Evolutionary conservation across 2,113 vertebrate species (phyloP), one percentile per base, ranked within the genome.

Genomic region (Engraulis encrasicolus): DNA sequence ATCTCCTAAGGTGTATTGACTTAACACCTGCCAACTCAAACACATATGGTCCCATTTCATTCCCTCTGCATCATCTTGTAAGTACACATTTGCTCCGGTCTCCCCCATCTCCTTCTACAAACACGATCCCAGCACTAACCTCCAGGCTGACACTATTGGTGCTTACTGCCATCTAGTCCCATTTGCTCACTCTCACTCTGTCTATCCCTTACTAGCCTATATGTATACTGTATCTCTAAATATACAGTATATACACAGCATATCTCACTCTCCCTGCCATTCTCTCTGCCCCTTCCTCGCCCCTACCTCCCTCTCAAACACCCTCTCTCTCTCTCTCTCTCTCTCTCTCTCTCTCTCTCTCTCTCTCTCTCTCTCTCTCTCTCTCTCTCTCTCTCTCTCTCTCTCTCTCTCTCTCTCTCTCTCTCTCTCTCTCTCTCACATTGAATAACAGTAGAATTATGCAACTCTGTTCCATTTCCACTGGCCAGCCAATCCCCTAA

Each of bases 401-500:
- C 31, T 77, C 37, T 37, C 12, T 18, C 34, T 5, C 20, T 77
- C n/a, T 31, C 1, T 7, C 18, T 36, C 66, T 78, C 18, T 50
- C 19, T 50, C 23, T 34, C 79, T 74, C 81, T 83, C 50, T 80
- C 54, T 0, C 20, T 50, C 85, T 9, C 31, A 80, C 50, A 79
- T 49, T 71, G 50, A 87, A 85, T 85, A 89, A 87, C 79, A 12
- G 85, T 19, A 84, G 78, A 14, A 40, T 94, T 92, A 93, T 34
- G 71, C 78, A 93, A 91, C 89, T 79, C 38, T 83, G 89, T 83
- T 87, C 85, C 80, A 90, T 87, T 90, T 82, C 27, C 78, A 15
- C 23, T 61, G 34, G 54, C 54, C 84, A 82, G 86, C 61, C 49
- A 87, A 89, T 85, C 86, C 86, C 81, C 71, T 80, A 82, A 88